phyloP scores from a whole-genome alignment of 1,140 invertebrate species.

The Ooceraea biroi region DNA sequence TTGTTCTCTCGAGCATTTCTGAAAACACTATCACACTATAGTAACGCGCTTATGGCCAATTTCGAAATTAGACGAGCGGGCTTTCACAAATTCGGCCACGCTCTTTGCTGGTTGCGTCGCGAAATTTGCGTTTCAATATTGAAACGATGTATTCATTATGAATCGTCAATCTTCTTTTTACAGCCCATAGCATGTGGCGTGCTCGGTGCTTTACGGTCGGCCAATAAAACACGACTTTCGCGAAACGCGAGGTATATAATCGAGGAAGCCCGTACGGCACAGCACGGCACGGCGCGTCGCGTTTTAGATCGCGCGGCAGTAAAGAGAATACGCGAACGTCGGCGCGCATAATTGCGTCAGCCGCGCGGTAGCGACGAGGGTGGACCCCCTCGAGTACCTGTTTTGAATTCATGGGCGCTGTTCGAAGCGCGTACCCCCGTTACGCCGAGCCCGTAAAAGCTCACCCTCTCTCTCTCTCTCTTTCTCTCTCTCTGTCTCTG shows the following conservation, averaged over 20 bases:
- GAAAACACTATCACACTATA: not conserved
- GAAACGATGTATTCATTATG: constrained; percentile 21
- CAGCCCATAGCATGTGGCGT: not conserved
- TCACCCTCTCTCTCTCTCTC: constrained; percentile 34
- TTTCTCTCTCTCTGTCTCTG: too few relatives aligned
- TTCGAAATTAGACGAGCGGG: constrained; percentile 8
- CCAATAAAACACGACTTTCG: not conserved
- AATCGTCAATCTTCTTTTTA: constrained; percentile 34
- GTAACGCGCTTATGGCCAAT: constrained; percentile 1
- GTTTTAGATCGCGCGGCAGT: constrained; percentile 42
- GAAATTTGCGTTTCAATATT: constrained; percentile 10
- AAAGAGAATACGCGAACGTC: constrained; percentile 45
- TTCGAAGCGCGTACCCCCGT: constrained; percentile 43
- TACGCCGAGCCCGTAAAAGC: constrained; percentile 57
- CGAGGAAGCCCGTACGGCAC: too few relatives aligned
- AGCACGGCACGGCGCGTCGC: constrained; percentile 1
- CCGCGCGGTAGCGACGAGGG: not conserved
- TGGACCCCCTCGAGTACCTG: constrained; percentile 49
- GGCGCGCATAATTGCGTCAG: constrained; percentile 67
- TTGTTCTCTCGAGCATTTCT: too few relatives aligned
- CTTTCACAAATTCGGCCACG: not conserved
- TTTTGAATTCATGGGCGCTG: constrained; percentile 72
- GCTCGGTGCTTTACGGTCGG: constrained; percentile 9
- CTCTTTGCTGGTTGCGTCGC: not conserved
- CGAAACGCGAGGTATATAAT: not conserved